Conservation (phyloP, 2,888 invertebrate genomes). For the Cosmia trapezina region DNA sequence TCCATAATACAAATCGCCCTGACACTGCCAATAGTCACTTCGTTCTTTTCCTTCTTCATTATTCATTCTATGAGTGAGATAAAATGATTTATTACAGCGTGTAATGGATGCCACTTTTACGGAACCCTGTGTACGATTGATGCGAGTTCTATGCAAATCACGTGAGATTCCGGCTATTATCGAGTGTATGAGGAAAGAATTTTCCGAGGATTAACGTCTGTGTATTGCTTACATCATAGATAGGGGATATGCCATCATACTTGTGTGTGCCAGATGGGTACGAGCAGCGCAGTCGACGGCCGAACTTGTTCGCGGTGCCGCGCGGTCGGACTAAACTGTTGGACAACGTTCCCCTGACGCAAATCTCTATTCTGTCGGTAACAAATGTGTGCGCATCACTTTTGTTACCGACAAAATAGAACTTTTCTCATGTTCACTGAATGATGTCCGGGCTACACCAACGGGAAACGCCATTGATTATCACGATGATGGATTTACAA, state of each 20-base stretch:
- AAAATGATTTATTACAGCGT: slow-evolving; percentile 83
- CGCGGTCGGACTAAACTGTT: too few species aligned
- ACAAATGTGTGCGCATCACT: too few species aligned
- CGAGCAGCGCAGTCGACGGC: too few species aligned
- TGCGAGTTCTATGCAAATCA: slow-evolving; percentile 77
- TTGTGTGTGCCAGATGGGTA: background rate
- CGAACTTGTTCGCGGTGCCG: too few species aligned
- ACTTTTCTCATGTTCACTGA: too few species aligned
- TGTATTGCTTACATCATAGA: background rate
- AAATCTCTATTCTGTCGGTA: too few species aligned
- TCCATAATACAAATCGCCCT: slow-evolving; percentile 28
- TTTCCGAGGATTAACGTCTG: slow-evolving; percentile 12
- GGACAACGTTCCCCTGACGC: too few species aligned
- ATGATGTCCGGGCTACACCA: too few species aligned
- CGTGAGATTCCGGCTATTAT: slow-evolving; percentile 48
- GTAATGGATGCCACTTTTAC: slow-evolving; percentile 69
- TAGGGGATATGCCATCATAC: background rate
- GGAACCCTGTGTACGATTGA: slow-evolving; percentile 62
- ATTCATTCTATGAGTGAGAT: slow-evolving; percentile 84
- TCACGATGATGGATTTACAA: too few species aligned
- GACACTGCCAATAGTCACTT: slow-evolving; percentile 70
- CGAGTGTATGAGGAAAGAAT: slow-evolving; percentile 17
- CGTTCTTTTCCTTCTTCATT: slow-evolving; percentile 78
- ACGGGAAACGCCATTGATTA: too few species aligned
- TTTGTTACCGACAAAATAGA: too few species aligned